These are phyloP conservation scores for Magallana ariakensis DNA, from an alignment of 1,140 invertebrate genomes.

Conservation along the genomic window DNA sequence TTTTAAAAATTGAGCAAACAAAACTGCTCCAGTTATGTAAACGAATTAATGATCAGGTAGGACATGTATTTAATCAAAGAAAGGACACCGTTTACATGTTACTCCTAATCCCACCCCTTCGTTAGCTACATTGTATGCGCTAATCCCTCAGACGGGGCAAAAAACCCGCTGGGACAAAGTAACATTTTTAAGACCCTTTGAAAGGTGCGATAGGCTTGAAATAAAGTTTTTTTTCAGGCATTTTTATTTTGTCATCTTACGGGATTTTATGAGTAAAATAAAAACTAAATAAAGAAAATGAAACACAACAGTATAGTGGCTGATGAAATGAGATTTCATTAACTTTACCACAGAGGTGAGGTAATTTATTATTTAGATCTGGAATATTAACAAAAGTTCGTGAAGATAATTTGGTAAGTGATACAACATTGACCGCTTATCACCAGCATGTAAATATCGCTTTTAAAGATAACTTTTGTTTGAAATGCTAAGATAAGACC, in stretches of 20 bases:
- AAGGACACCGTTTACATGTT: slow-evolving; percentile 16
- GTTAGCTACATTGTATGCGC: slow-evolving; percentile 10
- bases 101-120: slow-evolving; percentile 12
- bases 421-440: slow-evolving; percentile 36
- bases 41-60: slow-evolving; percentile 23
- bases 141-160: not conserved
- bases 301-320: not conserved
- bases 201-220: not conserved
- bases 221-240: not conserved
- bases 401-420: slow-evolving; percentile 41
- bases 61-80: slow-evolving; percentile 23
- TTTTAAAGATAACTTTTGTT: slow-evolving; percentile 45
- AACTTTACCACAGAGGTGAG: not conserved
- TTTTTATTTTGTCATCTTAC: not conserved
- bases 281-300: not conserved
- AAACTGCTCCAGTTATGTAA: slow-evolving; percentile 12
- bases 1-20: slow-evolving; percentile 28
- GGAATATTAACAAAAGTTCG: slow-evolving; percentile 21
- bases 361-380: slow-evolving; percentile 21
- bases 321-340: not conserved
- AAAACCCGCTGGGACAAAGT: not conserved
- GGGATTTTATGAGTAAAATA: not conserved
- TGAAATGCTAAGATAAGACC: slow-evolving; percentile 31
- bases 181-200: not conserved
- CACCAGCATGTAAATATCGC: slow-evolving; percentile 41